Percentiles rank a stretch among this genome's conserved stretches.
phyloP scores from a whole-genome alignment of 2,113 vertebrate genomes.

The Plecotus auritus region DNA sequence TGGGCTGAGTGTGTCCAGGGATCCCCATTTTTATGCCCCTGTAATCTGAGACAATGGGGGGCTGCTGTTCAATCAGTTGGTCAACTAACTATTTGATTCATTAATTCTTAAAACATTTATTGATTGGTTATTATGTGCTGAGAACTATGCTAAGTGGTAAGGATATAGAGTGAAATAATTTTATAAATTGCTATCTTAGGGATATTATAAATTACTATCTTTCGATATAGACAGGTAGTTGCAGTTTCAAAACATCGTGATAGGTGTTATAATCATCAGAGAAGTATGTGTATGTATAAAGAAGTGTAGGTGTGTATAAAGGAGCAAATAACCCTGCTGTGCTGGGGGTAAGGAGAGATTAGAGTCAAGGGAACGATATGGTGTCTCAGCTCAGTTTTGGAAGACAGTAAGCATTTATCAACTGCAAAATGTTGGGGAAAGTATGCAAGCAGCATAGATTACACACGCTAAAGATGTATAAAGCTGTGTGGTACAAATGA shows the following conservation, averaged over 20 bases:
- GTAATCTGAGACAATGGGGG: background rate
- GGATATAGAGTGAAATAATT: background rate
- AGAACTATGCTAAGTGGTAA: background rate
- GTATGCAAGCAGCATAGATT: background rate
- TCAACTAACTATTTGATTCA: background rate
- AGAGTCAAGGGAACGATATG: background rate
- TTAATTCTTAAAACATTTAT: constrained; percentile 18
- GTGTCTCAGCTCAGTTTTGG: background rate
- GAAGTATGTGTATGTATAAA: background rate
- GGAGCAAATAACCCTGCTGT: background rate
- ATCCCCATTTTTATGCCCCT: background rate
- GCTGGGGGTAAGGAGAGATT: background rate
- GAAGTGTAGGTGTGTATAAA: background rate
- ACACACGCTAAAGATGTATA: background rate
- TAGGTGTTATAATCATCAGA: background rate
- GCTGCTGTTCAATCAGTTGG: background rate
- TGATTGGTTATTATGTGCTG: background rate
- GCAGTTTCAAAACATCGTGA: background rate
- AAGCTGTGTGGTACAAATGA: background rate
- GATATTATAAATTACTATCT: background rate
- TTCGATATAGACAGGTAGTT: background rate
- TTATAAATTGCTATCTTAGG: background rate
- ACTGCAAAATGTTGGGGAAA: background rate
- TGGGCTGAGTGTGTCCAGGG: background rate
- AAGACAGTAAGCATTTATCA: background rate